Evolutionary conservation across 2,113 vertebrate genomes (phyloP), one percentile per base, ranked within the genome.

Genomic region (Haplochromis burtoni): DNA sequence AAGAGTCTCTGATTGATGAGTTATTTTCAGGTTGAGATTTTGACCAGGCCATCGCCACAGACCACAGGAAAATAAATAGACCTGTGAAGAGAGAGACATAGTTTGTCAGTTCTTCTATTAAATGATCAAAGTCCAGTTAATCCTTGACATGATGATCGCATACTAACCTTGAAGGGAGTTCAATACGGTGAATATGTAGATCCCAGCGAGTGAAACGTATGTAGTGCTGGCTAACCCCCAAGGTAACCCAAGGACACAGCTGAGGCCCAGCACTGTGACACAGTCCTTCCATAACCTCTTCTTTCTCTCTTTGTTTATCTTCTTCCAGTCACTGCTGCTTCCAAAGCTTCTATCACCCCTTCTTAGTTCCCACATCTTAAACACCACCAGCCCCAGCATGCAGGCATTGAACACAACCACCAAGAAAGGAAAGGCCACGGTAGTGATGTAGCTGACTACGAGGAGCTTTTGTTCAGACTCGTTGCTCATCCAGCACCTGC

Each of bases 131-230:
- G 8, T 29, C 12, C 6, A 47, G 3, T 71, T 8, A 1, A 63
- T 4, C 55, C 6, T 21, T 8, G 3, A 4, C 2, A 33, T 17
- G n/a, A 68, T 0, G 63, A 71, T 54, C 10, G 1, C 51, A 82
- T 1, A 21, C 97, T 96, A 63, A 99, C 98, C 98, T 95, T 99
- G 98, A 61, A 98, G 94, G 55, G 97, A 96, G 91, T 98, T 99
- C 63, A 98, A 81, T 82, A 97, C 95, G 81, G 97, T 98, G 95
- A 99, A 99, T 63, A 97, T 16, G 85, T 99, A 99, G 76, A 98
- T 93, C 1, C 97, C 81, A 0, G 95, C 5, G 0, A 97, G 92
- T 31, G 92, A 94, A 86, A 97, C 87, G 21, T 96, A 89, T 29
- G 97, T 98, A 92, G 91, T 95, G 94, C 96, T 97, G 11, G 96